Base-by-base conservation (phyloP, 2,888 invertebrate species). In the Drosophila pseudotalamancana region DNA sequence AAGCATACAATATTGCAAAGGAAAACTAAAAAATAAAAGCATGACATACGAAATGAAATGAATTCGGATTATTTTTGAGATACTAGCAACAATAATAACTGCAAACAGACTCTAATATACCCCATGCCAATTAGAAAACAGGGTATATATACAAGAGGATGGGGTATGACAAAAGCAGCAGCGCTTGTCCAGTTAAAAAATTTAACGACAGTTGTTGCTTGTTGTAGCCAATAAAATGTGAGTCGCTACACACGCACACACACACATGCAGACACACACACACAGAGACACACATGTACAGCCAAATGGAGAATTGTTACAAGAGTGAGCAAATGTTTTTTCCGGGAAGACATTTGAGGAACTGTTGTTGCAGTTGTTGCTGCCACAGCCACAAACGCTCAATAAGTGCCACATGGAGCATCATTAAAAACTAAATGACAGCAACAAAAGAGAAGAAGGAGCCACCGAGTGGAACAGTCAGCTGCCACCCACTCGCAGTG, bases 341-440 rank as follows among this genome's bases (percentile, higher is more conserved):
- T 62, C 62, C 50, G 62, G 62, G 62, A 62, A 61, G 48, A 37
- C 59, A 57, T 57, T 35, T 32, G 18, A 48, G 43, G 23, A 45
- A 23, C 19, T 45, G 45, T 1, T 3, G 8, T 19, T 14, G 21
- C 18, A 19, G 37, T 6, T 14, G 27, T 19, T 27, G 18, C 8
- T 14, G 12, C 40, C 31, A 19, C 39, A 27, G 63, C n/a, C n/a
- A 51, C 51, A 46, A 19, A 39, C 45, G 64, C 46, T 53, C 77
- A 77, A 68, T 72, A 71, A 78, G 51, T 59, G 61, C 59, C 27
- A 40, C 39, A 37, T 31, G 23, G 37, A 54, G 71, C 77, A 75
- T 78, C 83, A 78, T 78, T 78, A 82, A 78, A 82, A 78, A 71
- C 46, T 61, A 74, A 78, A 82, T 63, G 31, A 46, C 18, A 31